phyloP scores from a whole-genome alignment of 1,140 invertebrate genomes.

The Drosophila setifemur region DNA sequence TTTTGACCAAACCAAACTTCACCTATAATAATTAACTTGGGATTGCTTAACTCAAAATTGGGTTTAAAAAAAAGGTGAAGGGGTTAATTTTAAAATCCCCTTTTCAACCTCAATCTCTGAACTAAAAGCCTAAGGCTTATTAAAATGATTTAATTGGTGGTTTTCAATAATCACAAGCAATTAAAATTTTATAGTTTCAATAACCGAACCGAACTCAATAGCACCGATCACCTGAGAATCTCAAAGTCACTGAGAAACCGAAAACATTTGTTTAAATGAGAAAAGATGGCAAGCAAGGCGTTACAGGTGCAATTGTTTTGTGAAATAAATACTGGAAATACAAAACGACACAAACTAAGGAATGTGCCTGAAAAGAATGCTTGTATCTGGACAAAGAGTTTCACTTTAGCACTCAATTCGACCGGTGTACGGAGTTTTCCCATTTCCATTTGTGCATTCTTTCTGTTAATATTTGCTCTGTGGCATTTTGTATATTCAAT shows the following conservation, averaged over 20 bases:
- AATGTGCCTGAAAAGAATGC: conserved; percentile 4
- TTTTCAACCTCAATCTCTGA: no score
- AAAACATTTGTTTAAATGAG: not conserved
- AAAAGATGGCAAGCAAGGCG: conserved; percentile 7
- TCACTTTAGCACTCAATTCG: conserved; percentile 19
- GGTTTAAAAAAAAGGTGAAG: not conserved
- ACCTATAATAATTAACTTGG: no score
- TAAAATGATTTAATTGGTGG: not conserved
- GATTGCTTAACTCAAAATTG: no score
- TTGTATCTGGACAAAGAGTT: conserved; percentile 13
- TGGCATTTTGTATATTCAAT: conserved; percentile 11
- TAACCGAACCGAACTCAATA: no score
- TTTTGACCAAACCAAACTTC: no score
- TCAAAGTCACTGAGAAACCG: not conserved
- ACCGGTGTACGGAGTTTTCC: no score
- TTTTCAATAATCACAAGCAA: not conserved
- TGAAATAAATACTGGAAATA: not conserved
- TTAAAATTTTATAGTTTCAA: not conserved
- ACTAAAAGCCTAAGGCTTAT: not conserved
- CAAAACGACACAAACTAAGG: not conserved
- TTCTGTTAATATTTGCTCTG: no score
- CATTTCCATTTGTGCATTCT: no score
- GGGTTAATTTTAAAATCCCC: not conserved
- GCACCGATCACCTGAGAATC: not conserved
- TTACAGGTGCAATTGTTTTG: not conserved